phyloP scores from a whole-genome alignment of 1,140 invertebrate species.

The Papilio polyxenes region DNA sequence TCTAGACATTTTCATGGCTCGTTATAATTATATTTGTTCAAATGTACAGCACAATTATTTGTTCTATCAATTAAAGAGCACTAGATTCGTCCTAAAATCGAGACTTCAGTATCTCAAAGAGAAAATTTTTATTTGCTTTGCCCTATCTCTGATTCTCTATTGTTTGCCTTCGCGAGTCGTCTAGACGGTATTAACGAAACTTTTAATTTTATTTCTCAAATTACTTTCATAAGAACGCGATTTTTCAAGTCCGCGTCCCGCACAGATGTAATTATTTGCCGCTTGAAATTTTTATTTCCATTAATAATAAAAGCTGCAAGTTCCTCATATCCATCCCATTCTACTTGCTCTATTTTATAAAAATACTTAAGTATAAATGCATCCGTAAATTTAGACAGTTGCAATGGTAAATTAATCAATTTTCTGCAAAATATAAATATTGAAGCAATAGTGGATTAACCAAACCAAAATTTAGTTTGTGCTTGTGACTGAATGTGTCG shows the following conservation, averaged over 20 bases:
- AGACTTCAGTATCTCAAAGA: neutral
- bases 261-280: conserved; percentile 19
- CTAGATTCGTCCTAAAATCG: neutral
- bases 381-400: neutral
- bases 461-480: no score
- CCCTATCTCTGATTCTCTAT: conserved; percentile 25
- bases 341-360: neutral
- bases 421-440: no score
- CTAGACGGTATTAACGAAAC: conserved; percentile 28
- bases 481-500: no score
- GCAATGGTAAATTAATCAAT: neutral
- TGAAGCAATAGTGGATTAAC: no score
- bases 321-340: neutral
- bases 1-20: no score
- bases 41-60: no score
- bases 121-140: conserved; percentile 15
- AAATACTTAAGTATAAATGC: neutral
- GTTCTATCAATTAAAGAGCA: neutral
- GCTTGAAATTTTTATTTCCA: conserved; percentile 19
- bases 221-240: conserved; percentile 15
- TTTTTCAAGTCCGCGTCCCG: conserved; percentile 7
- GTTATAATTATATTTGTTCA: no score
- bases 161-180: conserved; percentile 25
- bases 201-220: conserved; percentile 34
- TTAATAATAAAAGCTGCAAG: conserved; percentile 15